phyloP scores from a whole-genome alignment of 2,888 invertebrate species.

The Gymnocheta viridis region DNA sequence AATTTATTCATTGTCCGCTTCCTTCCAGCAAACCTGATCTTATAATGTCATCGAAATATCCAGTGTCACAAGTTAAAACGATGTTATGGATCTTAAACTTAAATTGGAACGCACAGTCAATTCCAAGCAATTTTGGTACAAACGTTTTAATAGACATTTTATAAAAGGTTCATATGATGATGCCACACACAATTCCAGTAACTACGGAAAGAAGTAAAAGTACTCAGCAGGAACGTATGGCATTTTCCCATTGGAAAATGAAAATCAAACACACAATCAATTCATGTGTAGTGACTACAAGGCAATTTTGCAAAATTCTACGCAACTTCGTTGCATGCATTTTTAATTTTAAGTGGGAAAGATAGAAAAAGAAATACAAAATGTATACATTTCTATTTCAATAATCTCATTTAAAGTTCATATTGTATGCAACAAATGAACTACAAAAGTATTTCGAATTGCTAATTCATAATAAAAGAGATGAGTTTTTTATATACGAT shows the following conservation, averaged over 20 bases:
- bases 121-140: background rate
- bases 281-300: background rate
- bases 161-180: background rate
- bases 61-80: background rate
- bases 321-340: background rate
- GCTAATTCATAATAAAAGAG: no score
- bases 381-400: no score
- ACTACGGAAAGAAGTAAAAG: background rate
- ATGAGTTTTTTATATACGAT: no score
- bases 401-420: no score
- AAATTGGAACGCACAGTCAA: background rate
- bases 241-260: background rate
- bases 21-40: background rate
- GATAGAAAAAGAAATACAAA: no score
- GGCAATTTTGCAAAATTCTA: background rate
- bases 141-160: background rate
- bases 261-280: background rate
- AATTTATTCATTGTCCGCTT: background rate
- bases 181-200: background rate
- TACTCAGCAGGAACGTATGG: background rate
- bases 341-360: no score
- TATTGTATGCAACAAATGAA: no score
- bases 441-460: no score
- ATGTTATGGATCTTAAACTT: background rate
- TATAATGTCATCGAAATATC: background rate